phyloP scores from a whole-genome alignment of 35 echinoderm and acorn worm species.

The Heliocidaris erythrogramma region DNA sequence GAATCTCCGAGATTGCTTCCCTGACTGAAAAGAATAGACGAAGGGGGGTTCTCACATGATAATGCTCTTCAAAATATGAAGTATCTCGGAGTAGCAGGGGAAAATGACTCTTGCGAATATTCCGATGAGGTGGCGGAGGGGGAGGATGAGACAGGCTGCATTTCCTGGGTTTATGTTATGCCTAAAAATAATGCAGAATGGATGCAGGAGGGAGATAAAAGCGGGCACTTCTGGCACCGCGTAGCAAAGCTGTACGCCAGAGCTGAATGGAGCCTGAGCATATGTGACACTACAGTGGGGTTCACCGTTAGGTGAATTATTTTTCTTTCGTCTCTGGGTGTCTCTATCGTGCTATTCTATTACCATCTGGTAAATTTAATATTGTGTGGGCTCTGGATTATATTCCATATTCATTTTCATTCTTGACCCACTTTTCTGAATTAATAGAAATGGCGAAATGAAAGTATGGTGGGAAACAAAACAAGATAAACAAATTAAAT shows the following conservation, averaged over 20 bases:
- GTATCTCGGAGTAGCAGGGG: slow-evolving; percentile 20
- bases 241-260: background rate
- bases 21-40: background rate
- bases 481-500: too few relatives aligned
- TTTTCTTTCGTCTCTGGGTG: background rate
- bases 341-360: background rate
- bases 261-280: background rate
- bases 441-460: background rate
- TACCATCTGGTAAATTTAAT: background rate
- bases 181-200: slow-evolving; percentile 38
- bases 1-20: slow-evolving; percentile 5
- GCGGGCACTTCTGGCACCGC: background rate
- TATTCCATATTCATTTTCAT: background rate
- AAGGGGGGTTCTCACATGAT: slow-evolving; percentile 8
- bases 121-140: background rate
- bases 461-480: background rate
- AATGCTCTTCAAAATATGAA: slow-evolving; percentile 43
- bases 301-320: background rate
- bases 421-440: background rate
- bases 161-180: background rate
- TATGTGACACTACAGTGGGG: background rate
- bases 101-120: slow-evolving; percentile 26
- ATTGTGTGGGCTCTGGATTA: background rate
- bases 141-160: background rate
- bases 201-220: background rate